Conservation (phyloP, 2,113 vertebrate species). For the Mola mola region DNA sequence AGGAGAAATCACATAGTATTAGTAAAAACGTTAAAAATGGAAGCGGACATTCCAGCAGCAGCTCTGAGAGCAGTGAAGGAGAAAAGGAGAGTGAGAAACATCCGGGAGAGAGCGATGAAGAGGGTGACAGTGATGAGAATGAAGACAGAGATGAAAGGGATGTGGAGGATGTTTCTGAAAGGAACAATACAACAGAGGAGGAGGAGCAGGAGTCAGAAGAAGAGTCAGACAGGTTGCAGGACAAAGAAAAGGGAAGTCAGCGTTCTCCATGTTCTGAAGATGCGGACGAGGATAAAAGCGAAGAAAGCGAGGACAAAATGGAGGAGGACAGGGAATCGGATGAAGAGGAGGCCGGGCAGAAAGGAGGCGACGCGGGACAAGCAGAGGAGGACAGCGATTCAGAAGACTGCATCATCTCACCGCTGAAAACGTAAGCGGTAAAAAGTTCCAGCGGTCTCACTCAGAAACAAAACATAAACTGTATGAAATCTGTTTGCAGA, state of each 20-base stretch:
- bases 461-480: not conserved
- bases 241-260: constrained; percentile 3
- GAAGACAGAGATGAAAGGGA: constrained; percentile 11
- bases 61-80: constrained; percentile 16
- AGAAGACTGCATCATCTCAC: constrained; percentile 70
- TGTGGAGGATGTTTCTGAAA: constrained; percentile 8
- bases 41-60: not conserved
- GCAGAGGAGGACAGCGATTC: constrained; percentile 59
- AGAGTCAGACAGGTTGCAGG: constrained; percentile 6
- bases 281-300: constrained; percentile 11
- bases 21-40: constrained; percentile 2
- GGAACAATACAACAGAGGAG: constrained; percentile 15
- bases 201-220: constrained; percentile 26
- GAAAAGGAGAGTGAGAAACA: constrained; percentile 1
- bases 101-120: not conserved
- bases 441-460: not conserved
- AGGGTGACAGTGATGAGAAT: constrained; percentile 4
- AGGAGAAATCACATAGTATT: constrained; percentile 16
- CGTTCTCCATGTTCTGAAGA: constrained; percentile 26
- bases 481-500: constrained; percentile 26
- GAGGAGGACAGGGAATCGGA: constrained; percentile 21
- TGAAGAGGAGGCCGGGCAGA: constrained; percentile 22
- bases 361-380: constrained; percentile 1
- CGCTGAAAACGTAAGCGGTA: constrained; percentile 13
- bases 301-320: constrained; percentile 19